Percentiles rank a stretch among this genome's conserved stretches.
These are phyloP conservation scores for Nephila pilipes DNA, from an alignment of 1,140 invertebrate species.

Conservation along the genomic window DNA sequence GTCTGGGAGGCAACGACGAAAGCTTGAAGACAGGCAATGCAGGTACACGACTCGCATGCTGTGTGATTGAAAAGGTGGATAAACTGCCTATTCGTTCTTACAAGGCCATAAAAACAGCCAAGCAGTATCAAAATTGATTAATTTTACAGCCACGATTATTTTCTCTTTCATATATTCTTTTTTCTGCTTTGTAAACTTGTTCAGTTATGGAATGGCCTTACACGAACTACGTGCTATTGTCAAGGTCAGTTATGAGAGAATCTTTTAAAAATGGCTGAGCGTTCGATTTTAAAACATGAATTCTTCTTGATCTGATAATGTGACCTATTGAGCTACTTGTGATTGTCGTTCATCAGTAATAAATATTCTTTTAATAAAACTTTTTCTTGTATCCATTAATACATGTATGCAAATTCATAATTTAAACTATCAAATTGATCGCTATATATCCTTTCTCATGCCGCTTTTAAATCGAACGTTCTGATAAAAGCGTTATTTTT, in stretches of 20 bases:
- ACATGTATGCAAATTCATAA: too few relatives aligned
- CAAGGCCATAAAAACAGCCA: conserved; percentile 50
- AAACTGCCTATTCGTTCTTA: conserved; percentile 50
- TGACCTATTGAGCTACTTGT: neutral
- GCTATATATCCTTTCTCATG: too few relatives aligned
- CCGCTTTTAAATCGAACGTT: too few relatives aligned
- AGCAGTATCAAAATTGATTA: conserved; percentile 42
- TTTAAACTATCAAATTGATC: too few relatives aligned
- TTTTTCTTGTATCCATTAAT: neutral
- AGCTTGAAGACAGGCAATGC: conserved; percentile 84
- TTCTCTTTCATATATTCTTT: neutral
- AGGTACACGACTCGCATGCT: conserved; percentile 83
- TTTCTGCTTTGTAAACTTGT: neutral
- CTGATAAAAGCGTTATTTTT: too few relatives aligned
- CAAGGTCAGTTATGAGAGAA: neutral
- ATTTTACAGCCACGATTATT: neutral
- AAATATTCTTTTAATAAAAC: neutral
- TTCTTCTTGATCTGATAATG: neutral
- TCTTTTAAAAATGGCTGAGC: neutral
- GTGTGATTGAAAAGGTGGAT: conserved; percentile 81
- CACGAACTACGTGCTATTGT: neutral
- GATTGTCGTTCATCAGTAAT: neutral
- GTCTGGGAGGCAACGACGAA: conserved; percentile 81
- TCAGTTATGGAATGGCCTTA: neutral
- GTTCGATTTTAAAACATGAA: neutral